Evolutionary conservation across 2,797 vertebrate genomes (phyloP).

Genomic region (Pteropus rufus): DNA sequence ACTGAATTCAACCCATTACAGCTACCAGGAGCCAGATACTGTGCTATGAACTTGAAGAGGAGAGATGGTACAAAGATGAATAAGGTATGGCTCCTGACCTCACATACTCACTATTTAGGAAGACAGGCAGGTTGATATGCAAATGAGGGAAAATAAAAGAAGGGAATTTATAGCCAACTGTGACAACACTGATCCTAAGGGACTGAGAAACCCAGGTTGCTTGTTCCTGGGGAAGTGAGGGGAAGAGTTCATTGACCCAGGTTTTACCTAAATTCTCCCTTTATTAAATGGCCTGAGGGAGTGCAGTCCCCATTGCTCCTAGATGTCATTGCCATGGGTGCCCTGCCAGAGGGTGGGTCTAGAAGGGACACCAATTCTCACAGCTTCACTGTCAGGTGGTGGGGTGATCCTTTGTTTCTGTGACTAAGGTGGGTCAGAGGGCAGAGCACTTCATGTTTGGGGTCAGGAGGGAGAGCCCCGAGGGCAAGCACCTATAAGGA

Average conservation of each 20-base stretch:
- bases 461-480: neutral
- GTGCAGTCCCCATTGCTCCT: neutral
- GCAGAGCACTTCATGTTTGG: neutral
- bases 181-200: neutral
- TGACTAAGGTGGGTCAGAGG: neutral
- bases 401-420: neutral
- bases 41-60: neutral
- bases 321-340: neutral
- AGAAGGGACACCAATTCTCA: rapidly evolving
- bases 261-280: neutral
- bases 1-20: neutral
- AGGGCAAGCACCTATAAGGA: neutral
- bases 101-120: neutral
- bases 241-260: neutral
- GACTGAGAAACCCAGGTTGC: neutral
- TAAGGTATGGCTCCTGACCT: neutral
- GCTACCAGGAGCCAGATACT: neutral
- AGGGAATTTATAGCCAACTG: neutral
- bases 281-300: neutral
- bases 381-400: neutral
- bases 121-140: neutral
- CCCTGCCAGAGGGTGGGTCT: neutral
- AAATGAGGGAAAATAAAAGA: neutral
- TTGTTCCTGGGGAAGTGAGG: neutral
- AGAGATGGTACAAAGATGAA: neutral